These are phyloP conservation scores for Oreocharis arfaki DNA, from an alignment of 2,113 vertebrate species.

Conservation along the genomic window DNA sequence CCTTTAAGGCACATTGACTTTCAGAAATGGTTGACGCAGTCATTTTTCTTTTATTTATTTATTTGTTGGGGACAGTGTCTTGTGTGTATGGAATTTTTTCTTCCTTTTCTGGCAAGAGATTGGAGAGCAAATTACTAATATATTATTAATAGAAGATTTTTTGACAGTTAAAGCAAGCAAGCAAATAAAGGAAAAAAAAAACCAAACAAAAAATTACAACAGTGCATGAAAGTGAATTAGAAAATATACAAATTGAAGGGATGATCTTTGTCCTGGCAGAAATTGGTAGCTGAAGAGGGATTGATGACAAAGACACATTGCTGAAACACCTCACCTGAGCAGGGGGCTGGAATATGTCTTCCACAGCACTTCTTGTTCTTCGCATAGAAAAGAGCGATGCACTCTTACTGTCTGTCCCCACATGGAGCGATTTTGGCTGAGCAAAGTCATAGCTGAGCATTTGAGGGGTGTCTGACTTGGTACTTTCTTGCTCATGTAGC, in stretches of 20 bases:
- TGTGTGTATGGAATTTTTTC: neutral
- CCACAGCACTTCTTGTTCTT: neutral
- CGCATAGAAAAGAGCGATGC: neutral
- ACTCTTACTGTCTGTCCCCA: neutral
- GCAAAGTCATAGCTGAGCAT: neutral
- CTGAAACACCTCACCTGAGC: neutral
- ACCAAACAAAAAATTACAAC: neutral
- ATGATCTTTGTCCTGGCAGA: neutral
- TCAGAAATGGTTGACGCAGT: neutral
- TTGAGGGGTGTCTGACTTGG: neutral
- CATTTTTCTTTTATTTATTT: neutral
- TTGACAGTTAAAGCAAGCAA: neutral
- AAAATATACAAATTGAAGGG: neutral
- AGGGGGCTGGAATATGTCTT: neutral
- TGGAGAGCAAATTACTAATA: conserved; percentile 30
- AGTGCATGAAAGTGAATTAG: neutral
- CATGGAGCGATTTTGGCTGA: neutral
- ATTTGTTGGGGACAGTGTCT: neutral
- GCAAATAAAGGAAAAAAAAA: neutral
- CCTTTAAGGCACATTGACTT: neutral
- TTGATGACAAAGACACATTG: neutral
- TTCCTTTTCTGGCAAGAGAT: neutral
- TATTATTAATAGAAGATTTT: conserved; percentile 27
- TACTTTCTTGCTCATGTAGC: neutral
- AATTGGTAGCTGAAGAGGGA: neutral